Percentiles rank a stretch among this genome's conserved stretches.
These are phyloP conservation scores for Ceratothoa steindachneri DNA, from an alignment of 2,888 invertebrate genomes.

Conservation along the genomic window DNA sequence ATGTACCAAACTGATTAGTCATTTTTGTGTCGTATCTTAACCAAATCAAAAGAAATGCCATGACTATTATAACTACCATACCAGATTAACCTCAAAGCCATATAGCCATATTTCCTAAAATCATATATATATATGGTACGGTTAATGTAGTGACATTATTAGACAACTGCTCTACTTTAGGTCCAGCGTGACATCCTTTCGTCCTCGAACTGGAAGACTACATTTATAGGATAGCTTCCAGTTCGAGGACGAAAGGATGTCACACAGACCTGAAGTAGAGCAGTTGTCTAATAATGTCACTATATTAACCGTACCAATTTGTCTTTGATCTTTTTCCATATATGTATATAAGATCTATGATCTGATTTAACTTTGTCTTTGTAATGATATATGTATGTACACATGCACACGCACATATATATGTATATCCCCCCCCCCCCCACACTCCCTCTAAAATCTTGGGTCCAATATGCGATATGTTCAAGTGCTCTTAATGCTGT, in stretches of 20 bases:
- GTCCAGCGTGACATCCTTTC: no score
- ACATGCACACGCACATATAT: background rate
- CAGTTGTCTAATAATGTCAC: no score
- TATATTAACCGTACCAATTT: no score
- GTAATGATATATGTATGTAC: background rate
- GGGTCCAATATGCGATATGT: background rate
- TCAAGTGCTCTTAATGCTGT: background rate
- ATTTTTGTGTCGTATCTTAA: background rate
- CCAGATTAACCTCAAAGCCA: background rate
- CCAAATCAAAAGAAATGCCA: background rate
- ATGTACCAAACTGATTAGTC: background rate
- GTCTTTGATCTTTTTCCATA: background rate
- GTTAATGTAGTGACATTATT: no score
- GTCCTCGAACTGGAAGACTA: no score
- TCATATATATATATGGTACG: background rate
- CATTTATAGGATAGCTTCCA: no score
- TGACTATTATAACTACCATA: no score
- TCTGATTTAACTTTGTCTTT: background rate
- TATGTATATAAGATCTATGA: background rate
- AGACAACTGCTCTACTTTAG: no score
- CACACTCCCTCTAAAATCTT: background rate
- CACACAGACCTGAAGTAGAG: no score
- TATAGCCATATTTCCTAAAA: background rate
- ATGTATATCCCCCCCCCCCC: no score
- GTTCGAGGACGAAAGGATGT: no score